Evolutionary conservation across 2,888 invertebrate genomes (phyloP).

Genomic region (Rosalia funebris): DNA sequence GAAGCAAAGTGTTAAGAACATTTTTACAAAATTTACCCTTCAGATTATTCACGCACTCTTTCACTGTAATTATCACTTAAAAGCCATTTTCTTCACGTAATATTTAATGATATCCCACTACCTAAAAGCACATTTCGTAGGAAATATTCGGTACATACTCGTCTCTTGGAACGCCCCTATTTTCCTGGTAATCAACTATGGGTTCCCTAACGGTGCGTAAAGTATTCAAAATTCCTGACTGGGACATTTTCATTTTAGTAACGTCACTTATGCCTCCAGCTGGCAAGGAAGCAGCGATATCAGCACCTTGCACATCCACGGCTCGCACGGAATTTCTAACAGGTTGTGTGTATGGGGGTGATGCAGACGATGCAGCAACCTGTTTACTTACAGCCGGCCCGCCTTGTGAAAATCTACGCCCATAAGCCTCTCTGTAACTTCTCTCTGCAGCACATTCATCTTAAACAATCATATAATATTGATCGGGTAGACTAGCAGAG

Average conservation of each 20-base stretch:
- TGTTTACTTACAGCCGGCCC: background rate
- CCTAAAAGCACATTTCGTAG: too few species aligned
- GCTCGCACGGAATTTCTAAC: background rate
- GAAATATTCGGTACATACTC: slow-evolving; percentile 57
- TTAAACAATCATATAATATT: slow-evolving; percentile 8
- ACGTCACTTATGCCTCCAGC: slow-evolving; percentile 4
- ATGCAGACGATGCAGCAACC: background rate
- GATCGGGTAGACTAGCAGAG: background rate
- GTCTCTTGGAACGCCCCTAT: slow-evolving; percentile 53
- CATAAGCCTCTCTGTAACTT: slow-evolving; percentile 18
- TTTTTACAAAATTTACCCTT: too few species aligned
- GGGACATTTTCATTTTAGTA: slow-evolving; percentile 34
- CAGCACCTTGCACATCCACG: background rate
- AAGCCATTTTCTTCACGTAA: too few species aligned
- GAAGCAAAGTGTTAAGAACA: too few species aligned
- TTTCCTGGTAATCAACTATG: slow-evolving; percentile 58
- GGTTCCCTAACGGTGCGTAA: slow-evolving; percentile 53
- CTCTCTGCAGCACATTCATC: slow-evolving; percentile 20
- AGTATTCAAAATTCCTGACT: slow-evolving; percentile 41
- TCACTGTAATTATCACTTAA: too few species aligned
- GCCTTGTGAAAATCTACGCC: background rate
- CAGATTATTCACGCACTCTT: too few species aligned
- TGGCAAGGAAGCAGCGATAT: background rate
- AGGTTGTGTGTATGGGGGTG: background rate
- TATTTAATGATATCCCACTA: too few species aligned